Base-by-base conservation (phyloP, 2,797 vertebrate species). In the Choloepus didactylus region DNA sequence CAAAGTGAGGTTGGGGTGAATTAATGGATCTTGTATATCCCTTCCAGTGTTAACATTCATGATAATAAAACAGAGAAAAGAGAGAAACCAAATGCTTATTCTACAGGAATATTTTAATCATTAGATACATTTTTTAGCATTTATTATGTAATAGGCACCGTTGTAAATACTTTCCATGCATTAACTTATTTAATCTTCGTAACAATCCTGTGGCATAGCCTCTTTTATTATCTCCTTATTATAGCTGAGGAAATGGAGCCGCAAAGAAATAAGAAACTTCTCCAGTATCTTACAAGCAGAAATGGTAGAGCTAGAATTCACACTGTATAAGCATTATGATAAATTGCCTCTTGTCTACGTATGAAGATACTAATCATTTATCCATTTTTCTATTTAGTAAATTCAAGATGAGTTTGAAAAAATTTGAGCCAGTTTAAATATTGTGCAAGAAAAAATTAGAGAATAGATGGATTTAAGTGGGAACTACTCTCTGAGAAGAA, bases 211-310 rank as follows among this genome's bases (percentile, higher is more conserved):
- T 23, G 9, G 94, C 10, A 23, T 62, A 29, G 15, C 6, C 3
- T 70, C 23, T 91, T 81, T 72, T 19, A 89, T 75, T 41, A 87
- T 81, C 73, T 95, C 7, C 38, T 70, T 49, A 4, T 75, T 88
- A 35, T 10, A 92, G 8, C 8, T 92, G 5, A 77, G 70, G 19
- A 86, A 95, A 75, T 8, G 8, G 27, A 91, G 29, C 29, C 46
- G n/a, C 5, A 41, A 21, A 80, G 23, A 35, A 0, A 51, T 79
- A 80, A 83, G 25, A n/a, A 73, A 85, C 15, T 73, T 80, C 4
- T 44, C 23, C 21, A 12, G 1, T 9, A 14, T 64, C 19, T 83
- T 70, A 38, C 18, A n/a, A 16, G 10, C 81, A 10, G 6, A 93
- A 89, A 25, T 21, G 4, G 3, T 18, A 54, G 19, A 51, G 12